Percentiles rank a stretch among this genome's conserved stretches.
Conservation (phyloP, 2,888 invertebrate species). For the Eupeodes latifasciatus region DNA sequence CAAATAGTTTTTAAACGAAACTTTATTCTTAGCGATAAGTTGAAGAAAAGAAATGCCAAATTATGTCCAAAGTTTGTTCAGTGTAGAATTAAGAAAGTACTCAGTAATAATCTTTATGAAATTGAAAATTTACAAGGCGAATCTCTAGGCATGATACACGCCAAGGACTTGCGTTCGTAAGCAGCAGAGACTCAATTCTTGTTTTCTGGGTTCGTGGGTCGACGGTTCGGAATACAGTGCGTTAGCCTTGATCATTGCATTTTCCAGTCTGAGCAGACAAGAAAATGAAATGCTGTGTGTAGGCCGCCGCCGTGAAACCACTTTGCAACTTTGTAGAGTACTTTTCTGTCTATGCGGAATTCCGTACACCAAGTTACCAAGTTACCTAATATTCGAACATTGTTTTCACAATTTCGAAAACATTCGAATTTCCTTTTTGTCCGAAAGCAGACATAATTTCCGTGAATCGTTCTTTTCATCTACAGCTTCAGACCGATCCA, state of each 20-base stretch:
- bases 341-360: slow-evolving; percentile 1
- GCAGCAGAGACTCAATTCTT: too few relatives aligned
- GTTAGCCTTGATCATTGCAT: too few relatives aligned
- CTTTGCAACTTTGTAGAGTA: not conserved
- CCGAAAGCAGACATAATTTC: too few relatives aligned
- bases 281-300: too few relatives aligned
- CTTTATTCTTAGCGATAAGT: slow-evolving; percentile 9
- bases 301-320: not conserved
- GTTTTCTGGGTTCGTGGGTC: too few relatives aligned
- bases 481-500: slow-evolving; percentile 1
- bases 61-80: too few relatives aligned
- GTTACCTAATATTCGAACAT: slow-evolving; percentile 6
- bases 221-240: too few relatives aligned
- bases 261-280: too few relatives aligned
- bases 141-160: slow-evolving; percentile 7
- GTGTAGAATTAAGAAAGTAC: not conserved
- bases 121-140: not conserved
- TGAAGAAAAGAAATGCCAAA: slow-evolving; percentile 7
- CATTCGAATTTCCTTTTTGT: too few relatives aligned
- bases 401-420: slow-evolving; percentile 1
- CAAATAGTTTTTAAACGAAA: slow-evolving; percentile 5
- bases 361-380: slow-evolving; percentile 6
- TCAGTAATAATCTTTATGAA: not conserved
- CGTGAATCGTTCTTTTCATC: not conserved
- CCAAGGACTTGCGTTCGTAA: not conserved